Conservation (phyloP, 2,888 invertebrate species). For the Smittia aterrima region DNA sequence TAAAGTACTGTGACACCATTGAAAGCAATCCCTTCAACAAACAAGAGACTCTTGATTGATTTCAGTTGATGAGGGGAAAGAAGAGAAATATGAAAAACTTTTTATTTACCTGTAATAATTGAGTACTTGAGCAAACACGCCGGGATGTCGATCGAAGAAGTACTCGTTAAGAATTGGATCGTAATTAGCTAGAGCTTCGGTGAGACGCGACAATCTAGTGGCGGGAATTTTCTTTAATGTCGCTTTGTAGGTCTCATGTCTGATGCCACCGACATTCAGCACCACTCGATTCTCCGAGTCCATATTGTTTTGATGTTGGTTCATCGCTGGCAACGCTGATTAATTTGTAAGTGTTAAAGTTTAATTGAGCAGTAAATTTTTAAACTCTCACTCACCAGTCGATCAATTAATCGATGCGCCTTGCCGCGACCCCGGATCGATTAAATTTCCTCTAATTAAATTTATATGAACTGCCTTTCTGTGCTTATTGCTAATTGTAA, state of each 20-base stretch:
- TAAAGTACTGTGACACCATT: too few species aligned
- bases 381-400: constrained; percentile 1
- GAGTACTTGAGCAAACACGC: constrained; percentile 92
- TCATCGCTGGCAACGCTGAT: constrained; percentile 59
- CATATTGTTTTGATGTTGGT: constrained; percentile 75
- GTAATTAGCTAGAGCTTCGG: constrained; percentile 97
- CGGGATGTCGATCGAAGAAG: constrained; percentile 98
- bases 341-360: background rate
- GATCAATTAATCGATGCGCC: constrained; percentile 25
- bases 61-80: background rate
- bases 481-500: constrained; percentile 23
- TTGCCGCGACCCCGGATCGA: background rate
- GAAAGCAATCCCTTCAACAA: too few species aligned
- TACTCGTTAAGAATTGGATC: constrained; percentile 99
- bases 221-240: constrained; percentile 97
- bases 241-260: constrained; percentile 95
- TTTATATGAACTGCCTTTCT: constrained; percentile 16
- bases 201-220: constrained; percentile 87
- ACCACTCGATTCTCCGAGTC: constrained; percentile 98
- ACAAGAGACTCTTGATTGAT: background rate
- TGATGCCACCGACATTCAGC: constrained; percentile 96
- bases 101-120: constrained; percentile 86
- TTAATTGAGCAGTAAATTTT: background rate
- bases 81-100: background rate
- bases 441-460: background rate